Conservation (phyloP, 2,113 vertebrate species). For the Argyrosomus japonicus region DNA sequence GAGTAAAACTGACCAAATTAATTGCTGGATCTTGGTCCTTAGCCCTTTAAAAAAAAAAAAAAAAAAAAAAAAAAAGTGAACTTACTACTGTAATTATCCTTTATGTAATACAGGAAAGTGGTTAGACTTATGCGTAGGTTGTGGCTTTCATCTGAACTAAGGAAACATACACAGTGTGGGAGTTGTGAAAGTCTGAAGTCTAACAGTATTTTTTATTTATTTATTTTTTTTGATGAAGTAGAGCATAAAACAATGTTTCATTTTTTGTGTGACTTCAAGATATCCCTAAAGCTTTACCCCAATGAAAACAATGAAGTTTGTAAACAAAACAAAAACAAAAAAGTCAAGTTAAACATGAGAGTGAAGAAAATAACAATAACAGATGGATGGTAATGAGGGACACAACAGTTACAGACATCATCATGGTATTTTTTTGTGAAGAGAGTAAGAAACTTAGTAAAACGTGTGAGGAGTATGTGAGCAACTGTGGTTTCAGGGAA, state of each 20-base stretch:
- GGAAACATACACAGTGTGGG: constrained; percentile 44
- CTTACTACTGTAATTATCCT: constrained; percentile 46
- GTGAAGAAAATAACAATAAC: constrained; percentile 7
- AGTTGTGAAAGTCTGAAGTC: constrained; percentile 41
- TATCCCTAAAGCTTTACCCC: constrained; percentile 17
- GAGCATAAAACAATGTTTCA: constrained; percentile 30
- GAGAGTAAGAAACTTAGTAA: constrained; percentile 10
- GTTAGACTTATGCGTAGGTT: constrained; percentile 41
- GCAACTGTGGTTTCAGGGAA: constrained; percentile 1
- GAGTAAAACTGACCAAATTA: not conserved
- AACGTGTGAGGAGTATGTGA: constrained; percentile 2
- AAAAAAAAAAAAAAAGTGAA: not conserved
- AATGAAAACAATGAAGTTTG: not conserved
- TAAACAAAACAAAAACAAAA: constrained; percentile 8
- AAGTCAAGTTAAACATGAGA: not conserved
- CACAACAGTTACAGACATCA: constrained; percentile 17
- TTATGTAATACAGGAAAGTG: constrained; percentile 41
- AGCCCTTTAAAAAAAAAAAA: no score
- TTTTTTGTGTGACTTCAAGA: constrained; percentile 23
- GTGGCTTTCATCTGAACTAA: constrained; percentile 55
- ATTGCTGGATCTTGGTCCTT: no score
- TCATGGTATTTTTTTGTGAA: not conserved
- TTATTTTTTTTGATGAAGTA: constrained; percentile 2
- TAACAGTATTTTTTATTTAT: constrained; percentile 14
- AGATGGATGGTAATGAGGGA: constrained; percentile 32